phyloP scores from a whole-genome alignment of 53 echinoderm and acorn worm species.

The Astropecten irregularis region DNA sequence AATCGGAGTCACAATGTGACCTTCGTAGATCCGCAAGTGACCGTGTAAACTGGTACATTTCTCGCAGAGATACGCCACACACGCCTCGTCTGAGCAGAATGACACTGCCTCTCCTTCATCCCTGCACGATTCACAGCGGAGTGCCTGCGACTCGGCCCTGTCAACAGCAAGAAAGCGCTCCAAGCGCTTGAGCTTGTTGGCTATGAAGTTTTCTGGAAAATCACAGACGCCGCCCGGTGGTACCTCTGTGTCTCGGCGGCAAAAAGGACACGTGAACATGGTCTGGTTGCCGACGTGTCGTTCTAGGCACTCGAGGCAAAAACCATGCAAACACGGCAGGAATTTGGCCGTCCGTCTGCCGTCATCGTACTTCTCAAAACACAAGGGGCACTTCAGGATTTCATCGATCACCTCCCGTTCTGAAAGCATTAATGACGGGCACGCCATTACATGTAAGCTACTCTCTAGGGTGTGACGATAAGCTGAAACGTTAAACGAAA shows the following conservation, averaged over 20 bases:
- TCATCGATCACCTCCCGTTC: background rate
- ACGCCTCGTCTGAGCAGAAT: slow-evolving; percentile 49
- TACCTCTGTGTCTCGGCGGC: slow-evolving; percentile 45
- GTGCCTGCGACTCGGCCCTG: background rate
- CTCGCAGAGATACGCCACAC: slow-evolving; percentile 50
- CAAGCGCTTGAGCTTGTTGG: slow-evolving; percentile 36
- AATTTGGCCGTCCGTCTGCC: slow-evolving; percentile 31
- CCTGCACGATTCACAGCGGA: slow-evolving; percentile 56
- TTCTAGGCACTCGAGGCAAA: slow-evolving; percentile 54
- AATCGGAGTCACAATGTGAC: slow-evolving; percentile 4
- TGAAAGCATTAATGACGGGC: no score
- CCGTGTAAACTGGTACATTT: slow-evolving; percentile 18
- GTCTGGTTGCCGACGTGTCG: background rate
- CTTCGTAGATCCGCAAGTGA: background rate
- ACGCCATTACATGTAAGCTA: no score
- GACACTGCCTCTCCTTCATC: slow-evolving; percentile 10
- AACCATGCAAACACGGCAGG: slow-evolving; percentile 73
- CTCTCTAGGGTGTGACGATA: no score
- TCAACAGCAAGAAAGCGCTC: background rate
- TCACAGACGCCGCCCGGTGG: slow-evolving; percentile 40
- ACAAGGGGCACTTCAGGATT: slow-evolving; percentile 18
- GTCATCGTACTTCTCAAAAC: slow-evolving; percentile 29
- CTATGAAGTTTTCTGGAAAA: slow-evolving; percentile 58
- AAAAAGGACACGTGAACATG: slow-evolving; percentile 60
- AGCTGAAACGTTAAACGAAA: no score